Evolutionary conservation across 2,888 invertebrate genomes (phyloP).

Genomic region (Epinotia brunnichana): DNA sequence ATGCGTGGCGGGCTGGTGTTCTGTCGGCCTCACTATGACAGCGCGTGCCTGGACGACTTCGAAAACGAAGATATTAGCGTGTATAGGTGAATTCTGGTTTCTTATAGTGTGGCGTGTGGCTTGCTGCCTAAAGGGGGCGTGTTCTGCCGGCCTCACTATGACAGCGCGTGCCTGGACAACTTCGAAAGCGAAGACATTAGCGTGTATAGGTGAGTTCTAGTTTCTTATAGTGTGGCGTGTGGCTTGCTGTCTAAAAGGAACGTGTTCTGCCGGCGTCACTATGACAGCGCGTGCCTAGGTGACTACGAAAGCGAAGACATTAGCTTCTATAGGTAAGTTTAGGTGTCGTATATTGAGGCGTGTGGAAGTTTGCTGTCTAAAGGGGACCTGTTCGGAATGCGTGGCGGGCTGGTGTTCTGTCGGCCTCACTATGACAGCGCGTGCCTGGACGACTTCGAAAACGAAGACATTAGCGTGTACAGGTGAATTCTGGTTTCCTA

Average conservation of each 20-base stretch:
- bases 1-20: conserved; percentile 92
- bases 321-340: no score
- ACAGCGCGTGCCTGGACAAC: conserved; percentile 84
- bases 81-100: conserved; percentile 62
- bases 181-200: conserved; percentile 85
- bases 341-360: no score
- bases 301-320: no score
- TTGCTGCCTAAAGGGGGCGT: background rate
- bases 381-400: no score
- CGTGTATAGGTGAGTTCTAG: conserved; percentile 58
- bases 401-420: no score
- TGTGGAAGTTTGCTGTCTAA: no score
- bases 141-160: conserved; percentile 78
- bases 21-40: conserved; percentile 85
- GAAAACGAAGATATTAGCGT: conserved; percentile 84
- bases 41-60: conserved; percentile 85
- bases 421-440: no score
- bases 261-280: background rate
- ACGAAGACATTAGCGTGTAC: no score
- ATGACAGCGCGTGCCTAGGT: background rate
- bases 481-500: no score
- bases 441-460: no score
- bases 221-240: background rate
- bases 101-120: no score
- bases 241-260: background rate